These are phyloP conservation scores for Bostrychus sinensis DNA, from an alignment of 2,113 vertebrate genomes.

Conservation along the genomic window DNA sequence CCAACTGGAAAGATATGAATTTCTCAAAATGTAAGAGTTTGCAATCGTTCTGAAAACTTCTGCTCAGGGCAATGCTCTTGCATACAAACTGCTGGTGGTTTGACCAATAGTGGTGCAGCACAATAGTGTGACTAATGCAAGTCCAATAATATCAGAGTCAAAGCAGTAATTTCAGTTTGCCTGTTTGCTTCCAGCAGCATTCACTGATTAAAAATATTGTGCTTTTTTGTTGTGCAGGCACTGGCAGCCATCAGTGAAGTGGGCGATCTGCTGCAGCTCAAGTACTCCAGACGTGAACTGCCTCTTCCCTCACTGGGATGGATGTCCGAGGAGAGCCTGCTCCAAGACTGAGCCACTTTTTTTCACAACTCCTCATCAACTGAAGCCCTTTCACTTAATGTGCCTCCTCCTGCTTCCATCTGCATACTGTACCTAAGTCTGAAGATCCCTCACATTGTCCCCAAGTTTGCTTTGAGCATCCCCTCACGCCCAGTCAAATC, in stretches of 20 bases:
- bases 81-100: no score
- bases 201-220: no score
- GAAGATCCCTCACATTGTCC: background rate
- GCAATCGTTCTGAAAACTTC: no score
- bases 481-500: conserved; percentile 16
- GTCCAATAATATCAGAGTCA: no score
- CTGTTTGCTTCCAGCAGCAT: no score
- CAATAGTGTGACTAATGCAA: no score
- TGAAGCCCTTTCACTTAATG: background rate
- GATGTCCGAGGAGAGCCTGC: conserved; percentile 88
- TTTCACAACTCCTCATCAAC: background rate
- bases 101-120: no score
- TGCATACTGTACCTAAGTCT: background rate
- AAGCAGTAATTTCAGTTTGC: no score
- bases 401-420: conserved; percentile 5
- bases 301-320: conserved; percentile 84
- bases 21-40: no score
- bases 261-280: conserved; percentile 91
- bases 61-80: no score
- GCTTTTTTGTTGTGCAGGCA: conserved; percentile 74
- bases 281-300: conserved; percentile 86
- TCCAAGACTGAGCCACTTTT: conserved; percentile 79
- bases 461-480: conserved; percentile 14
- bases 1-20: no score
- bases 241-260: conserved; percentile 91